These are phyloP conservation scores for Cottoperca gobio DNA, from an alignment of 2,797 vertebrate genomes.

Conservation along the genomic window DNA sequence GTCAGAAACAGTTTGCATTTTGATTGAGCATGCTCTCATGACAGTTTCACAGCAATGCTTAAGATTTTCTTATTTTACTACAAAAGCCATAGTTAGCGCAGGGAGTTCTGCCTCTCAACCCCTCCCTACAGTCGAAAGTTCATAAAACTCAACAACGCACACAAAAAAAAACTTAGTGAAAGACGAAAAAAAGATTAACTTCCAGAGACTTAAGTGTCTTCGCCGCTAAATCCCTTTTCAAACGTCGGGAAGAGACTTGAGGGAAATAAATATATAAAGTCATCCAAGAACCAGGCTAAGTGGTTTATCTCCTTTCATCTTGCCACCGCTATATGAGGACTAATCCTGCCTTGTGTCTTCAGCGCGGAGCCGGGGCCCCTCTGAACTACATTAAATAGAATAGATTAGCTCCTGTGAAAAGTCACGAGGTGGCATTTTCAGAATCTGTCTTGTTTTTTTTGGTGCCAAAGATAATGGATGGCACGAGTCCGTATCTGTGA, in stretches of 20 bases:
- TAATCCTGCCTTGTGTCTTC: constrained; percentile 82
- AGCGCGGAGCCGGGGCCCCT: constrained; percentile 56
- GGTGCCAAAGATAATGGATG: constrained; percentile 58
- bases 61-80: constrained; percentile 6
- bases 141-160: constrained; percentile 64
- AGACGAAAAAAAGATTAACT: constrained; percentile 77
- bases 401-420: constrained; percentile 79
- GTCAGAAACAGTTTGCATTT: constrained; percentile 21
- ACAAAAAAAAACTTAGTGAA: constrained; percentile 70
- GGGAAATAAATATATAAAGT: constrained; percentile 86
- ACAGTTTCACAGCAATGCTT: constrained; percentile 1
- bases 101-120: constrained; percentile 32
- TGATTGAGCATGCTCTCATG: constrained; percentile 4
- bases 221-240: constrained; percentile 81
- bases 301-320: constrained; percentile 86
- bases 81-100: constrained; percentile 25
- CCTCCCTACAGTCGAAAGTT: constrained; percentile 68
- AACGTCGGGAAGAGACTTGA: constrained; percentile 76
- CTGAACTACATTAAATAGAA: constrained; percentile 82
- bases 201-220: constrained; percentile 81
- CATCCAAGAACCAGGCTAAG: constrained; percentile 80
- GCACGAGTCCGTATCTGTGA: constrained; percentile 60
- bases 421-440: constrained; percentile 80
- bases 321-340: constrained; percentile 73
- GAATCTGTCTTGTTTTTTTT: constrained; percentile 61